A percentile compares a stretch with the other conserved stretches of the same genome.
phyloP scores from a whole-genome alignment of 2,797 vertebrate genomes.

The Pagetopsis macropterus region DNA sequence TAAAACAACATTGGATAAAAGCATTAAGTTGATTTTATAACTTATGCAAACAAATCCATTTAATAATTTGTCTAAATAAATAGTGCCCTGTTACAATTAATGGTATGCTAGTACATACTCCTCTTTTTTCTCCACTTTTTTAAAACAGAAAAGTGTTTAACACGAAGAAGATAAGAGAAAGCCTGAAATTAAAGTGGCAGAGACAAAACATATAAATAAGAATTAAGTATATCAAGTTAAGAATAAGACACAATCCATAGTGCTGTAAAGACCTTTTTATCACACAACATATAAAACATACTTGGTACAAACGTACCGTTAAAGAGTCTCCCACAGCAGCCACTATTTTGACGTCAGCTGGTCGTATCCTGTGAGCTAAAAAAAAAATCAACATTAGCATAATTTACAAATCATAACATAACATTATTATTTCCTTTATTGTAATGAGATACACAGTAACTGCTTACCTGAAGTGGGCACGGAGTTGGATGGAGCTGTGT shows the following conservation, averaged over 20 bases:
- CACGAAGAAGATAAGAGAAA: neutral
- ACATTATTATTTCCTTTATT: neutral
- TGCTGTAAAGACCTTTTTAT: neutral
- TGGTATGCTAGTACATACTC: no score
- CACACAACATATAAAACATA: neutral
- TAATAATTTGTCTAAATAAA: neutral
- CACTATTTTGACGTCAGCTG: conserved; percentile 89
- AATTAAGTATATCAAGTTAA: neutral
- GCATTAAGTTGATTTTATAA: no score
- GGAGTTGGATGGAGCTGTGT: conserved; percentile 72
- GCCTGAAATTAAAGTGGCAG: neutral
- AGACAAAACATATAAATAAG: neutral
- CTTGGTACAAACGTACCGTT: conserved; percentile 82
- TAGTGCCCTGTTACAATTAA: neutral
- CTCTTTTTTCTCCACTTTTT: no score
- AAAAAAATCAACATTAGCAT: conserved; percentile 11
- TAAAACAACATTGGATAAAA: neutral
- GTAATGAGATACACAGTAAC: neutral
- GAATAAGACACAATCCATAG: neutral
- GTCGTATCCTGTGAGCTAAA: conserved; percentile 88
- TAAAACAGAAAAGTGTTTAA: no score
- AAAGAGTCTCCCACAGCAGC: conserved; percentile 92
- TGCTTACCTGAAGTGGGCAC: conserved; percentile 89
- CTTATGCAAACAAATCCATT: neutral
- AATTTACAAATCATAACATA: neutral